phyloP scores from a whole-genome alignment of 2,888 invertebrate species.

The Tetheella fluctuosa region DNA sequence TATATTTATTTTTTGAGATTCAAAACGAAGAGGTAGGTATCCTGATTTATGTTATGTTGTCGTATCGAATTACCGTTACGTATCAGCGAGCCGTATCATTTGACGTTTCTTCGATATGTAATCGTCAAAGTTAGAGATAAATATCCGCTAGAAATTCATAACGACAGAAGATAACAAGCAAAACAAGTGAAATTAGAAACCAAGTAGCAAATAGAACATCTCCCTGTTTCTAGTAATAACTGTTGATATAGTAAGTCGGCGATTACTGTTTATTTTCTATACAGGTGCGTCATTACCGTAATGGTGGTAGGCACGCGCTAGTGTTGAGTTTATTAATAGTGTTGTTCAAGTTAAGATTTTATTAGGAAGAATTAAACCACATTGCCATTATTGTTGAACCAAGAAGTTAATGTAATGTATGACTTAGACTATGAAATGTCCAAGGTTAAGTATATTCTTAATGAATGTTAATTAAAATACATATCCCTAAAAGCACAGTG shows the following conservation, averaged over 20 bases:
- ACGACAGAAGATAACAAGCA: slow-evolving; percentile 2
- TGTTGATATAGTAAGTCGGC: slow-evolving; percentile 59
- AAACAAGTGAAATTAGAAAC: slow-evolving; percentile 45
- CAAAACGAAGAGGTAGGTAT: too few species aligned
- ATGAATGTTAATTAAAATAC: too few species aligned
- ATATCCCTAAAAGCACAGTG: too few species aligned
- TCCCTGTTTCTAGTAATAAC: slow-evolving; percentile 44
- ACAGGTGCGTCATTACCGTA: slow-evolving; percentile 66
- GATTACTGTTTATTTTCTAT: slow-evolving; percentile 72
- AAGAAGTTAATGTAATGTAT: too few species aligned
- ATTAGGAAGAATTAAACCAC: neutral
- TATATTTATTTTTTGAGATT: neutral
- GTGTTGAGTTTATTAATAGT: slow-evolving; percentile 6
- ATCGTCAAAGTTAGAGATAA: neutral
- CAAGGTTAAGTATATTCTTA: too few species aligned
- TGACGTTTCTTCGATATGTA: too few species aligned
- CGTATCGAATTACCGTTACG: too few species aligned
- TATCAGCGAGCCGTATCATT: too few species aligned
- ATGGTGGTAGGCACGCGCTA: slow-evolving; percentile 61
- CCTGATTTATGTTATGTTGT: too few species aligned
- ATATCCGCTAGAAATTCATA: neutral
- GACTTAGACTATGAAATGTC: too few species aligned
- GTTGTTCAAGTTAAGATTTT: neutral
- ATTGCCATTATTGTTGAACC: too few species aligned
- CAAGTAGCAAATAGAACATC: slow-evolving; percentile 38